Evolutionary conservation across 1,140 invertebrate genomes (phyloP).

Genomic region (Metopolophium dirhodum): DNA sequence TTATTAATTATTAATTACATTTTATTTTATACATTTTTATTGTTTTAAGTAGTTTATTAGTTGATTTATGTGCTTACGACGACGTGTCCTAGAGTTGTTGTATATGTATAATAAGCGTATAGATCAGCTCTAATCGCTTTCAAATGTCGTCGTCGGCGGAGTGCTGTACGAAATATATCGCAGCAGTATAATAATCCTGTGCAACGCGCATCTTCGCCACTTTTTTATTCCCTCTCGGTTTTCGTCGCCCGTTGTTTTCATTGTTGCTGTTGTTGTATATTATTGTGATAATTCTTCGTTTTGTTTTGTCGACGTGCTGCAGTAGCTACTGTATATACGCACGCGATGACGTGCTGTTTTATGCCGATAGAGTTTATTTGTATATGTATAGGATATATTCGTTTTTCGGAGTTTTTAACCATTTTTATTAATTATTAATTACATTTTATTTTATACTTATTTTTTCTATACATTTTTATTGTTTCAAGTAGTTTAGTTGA

Average conservation of each 20-base stretch:
- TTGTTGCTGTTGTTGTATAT: background rate
- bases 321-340: background rate
- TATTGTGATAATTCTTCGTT: background rate
- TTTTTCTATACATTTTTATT: too few relatives aligned
- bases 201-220: background rate
- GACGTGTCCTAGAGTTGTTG: background rate
- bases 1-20: too few relatives aligned
- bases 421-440: too few relatives aligned
- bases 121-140: constrained; percentile 44
- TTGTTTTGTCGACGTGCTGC: background rate
- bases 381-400: too few relatives aligned
- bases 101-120: constrained; percentile 15
- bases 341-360: too few relatives aligned
- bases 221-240: background rate
- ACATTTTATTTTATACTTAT: too few relatives aligned
- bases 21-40: too few relatives aligned
- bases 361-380: too few relatives aligned
- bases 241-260: background rate
- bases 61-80: too few relatives aligned
- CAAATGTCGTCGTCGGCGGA: background rate
- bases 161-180: background rate
- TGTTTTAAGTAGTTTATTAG: too few relatives aligned
- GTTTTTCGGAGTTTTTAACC: too few relatives aligned
- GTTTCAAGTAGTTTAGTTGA: too few relatives aligned
- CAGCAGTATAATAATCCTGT: background rate